A percentile compares a stretch with the other conserved stretches of the same genome.
phyloP scores from a whole-genome alignment of 2,888 invertebrate species.

The Tiphia femorata region DNA sequence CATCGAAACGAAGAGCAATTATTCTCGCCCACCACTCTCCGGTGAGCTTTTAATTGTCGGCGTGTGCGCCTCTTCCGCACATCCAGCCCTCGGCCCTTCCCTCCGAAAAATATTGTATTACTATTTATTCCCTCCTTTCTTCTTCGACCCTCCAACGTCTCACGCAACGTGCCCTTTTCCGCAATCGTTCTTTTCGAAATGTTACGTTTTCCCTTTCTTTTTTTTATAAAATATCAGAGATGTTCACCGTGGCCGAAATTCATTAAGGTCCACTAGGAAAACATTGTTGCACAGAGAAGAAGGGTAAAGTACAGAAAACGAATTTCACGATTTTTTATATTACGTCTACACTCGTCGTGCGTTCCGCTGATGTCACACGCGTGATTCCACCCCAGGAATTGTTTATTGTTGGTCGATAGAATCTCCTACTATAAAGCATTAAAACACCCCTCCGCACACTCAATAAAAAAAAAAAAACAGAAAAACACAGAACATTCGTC shows the following conservation, averaged over 20 bases:
- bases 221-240: background rate
- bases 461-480: no score
- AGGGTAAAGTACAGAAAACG: background rate
- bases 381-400: no score
- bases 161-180: no score
- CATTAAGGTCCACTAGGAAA: background rate
- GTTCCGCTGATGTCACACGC: no score
- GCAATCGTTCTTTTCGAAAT: background rate
- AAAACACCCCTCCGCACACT: no score
- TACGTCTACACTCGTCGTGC: no score
- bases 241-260: background rate
- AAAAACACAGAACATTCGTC: no score
- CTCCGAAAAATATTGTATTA: slow-evolving; percentile 48
- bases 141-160: no score
- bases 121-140: slow-evolving; percentile 22
- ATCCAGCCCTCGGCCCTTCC: no score
- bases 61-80: slow-evolving; percentile 14
- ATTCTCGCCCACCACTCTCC: slow-evolving; percentile 41
- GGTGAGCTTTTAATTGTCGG: slow-evolving; percentile 50
- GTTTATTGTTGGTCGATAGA: no score
- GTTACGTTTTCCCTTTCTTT: background rate
- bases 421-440: no score
- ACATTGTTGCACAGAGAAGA: background rate
- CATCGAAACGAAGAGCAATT: slow-evolving; percentile 52
- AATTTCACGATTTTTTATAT: background rate